Base-by-base conservation (phyloP, 1,140 invertebrate genomes). In the Ectropis grisescens region DNA sequence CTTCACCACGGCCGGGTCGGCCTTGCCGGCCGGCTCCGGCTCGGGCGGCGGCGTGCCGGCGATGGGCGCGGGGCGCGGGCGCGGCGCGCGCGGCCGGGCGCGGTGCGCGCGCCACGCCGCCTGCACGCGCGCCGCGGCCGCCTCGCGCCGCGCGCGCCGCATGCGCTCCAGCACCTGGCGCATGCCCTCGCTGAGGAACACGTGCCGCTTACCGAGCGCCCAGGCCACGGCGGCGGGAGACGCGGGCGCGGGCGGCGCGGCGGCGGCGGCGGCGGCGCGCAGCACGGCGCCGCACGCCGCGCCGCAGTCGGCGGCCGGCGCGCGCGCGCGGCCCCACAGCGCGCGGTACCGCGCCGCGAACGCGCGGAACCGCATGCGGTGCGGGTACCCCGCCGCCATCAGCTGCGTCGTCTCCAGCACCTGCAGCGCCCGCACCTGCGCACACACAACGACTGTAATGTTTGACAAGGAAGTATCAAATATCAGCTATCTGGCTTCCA, bases 341-440 rank as follows among this genome's bases (percentile, higher is more conserved):
- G 94, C 84, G 39, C 91, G 85, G 72, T 97, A 97, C 12, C 95
- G 85, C 1, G 88, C 84, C 66, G 93, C 93, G 78, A 98, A 98
- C n/a, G 93, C 93, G 71, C 95, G 95, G 74, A 96, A 97, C 13
- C 95, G 86, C 93, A 97, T 96, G 45, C 96, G 86, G 78, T 98
- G 95, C 3, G 95, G 95, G 72, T 94, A 96, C 6, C 95, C 91
- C 46, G 90, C 90, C 10, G 95, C 94, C 95, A 97, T 97, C 15
- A 98, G 79, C 74, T 96, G 96, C 10, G 96, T 94, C 13, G 96
- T 97, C 83, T 97, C 95, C 11, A 97, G 80, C n/a, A 97, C 90
- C 82, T 97, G 95, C 15, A 98, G 83, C 1, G 95, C 93, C 14
- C 94, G 85, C 39, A 97, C 92, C 84, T 98, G 92, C n/a, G n/a